These are phyloP conservation scores for Rhamnusium bicolor DNA, from an alignment of 2,888 invertebrate genomes.

Conservation along the genomic window DNA sequence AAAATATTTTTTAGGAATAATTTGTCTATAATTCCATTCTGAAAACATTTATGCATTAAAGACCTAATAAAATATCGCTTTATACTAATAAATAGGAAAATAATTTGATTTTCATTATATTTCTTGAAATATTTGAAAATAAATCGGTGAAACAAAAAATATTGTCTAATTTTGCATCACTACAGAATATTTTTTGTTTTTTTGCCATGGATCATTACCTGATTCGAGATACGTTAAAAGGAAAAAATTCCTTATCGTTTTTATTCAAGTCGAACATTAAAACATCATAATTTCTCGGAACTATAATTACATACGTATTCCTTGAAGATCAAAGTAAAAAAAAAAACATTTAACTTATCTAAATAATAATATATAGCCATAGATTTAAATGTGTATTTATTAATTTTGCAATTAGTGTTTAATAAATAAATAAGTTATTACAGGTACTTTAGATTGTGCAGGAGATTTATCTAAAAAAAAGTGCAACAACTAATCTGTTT, in stretches of 20 bases:
- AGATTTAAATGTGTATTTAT: conserved; percentile 6
- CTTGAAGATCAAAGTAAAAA: neutral
- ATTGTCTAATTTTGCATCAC: too few species aligned
- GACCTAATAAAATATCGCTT: too few species aligned
- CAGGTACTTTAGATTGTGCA: conserved; percentile 23
- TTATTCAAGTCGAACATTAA: neutral
- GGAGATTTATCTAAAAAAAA: conserved; percentile 26
- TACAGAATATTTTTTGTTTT: neutral
- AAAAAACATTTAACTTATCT: neutral
- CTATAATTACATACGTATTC: neutral
- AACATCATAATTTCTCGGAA: neutral
- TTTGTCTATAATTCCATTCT: too few species aligned
- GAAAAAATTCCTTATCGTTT: neutral
- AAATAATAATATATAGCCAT: neutral
- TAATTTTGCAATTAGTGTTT: conserved; percentile 1
- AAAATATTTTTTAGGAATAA: too few species aligned
- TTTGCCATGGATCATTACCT: neutral
- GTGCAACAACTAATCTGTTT: conserved; percentile 29
- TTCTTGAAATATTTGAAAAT: too few species aligned
- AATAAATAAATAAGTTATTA: conserved; percentile 17
- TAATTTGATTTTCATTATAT: too few species aligned
- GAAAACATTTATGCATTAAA: too few species aligned
- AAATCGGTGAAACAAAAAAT: too few species aligned
- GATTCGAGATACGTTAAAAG: neutral
- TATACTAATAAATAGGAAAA: too few species aligned